Evolutionary conservation across 2,113 vertebrate genomes (phyloP), one percentile per base, ranked within the genome.

Genomic region (Lathamus discolor): DNA sequence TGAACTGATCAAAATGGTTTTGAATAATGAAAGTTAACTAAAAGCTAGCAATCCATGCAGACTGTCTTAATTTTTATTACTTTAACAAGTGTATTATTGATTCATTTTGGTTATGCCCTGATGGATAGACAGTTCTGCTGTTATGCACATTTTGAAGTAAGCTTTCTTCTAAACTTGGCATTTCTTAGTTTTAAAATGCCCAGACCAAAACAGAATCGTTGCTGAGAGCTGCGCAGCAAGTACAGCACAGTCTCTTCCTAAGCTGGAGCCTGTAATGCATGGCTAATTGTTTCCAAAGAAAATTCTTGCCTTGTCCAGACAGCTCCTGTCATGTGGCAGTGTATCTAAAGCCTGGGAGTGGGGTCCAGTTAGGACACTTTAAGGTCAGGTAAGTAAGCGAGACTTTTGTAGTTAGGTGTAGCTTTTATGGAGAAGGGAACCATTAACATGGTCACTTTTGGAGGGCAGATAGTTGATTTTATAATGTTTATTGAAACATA

Each of bases 271-370:
- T 87, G 73, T 73, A 91, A 82, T 35, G 52, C 76, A 77, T 11
- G 24, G 49, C 73, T 94, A 14, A 91, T 94, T 85, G 59, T 95
- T 95, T 92, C 93, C 79, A 97, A 95, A 92, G 95, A 93, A 93
- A 92, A 91, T 94, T 68, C 72, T 89, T 93, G 69, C 29, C 62
- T 87, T 95, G 8, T 85, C 85, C 86, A 86, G 74, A 54, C 74
- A 94, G 79, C 55, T 94, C 27, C 82, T 94, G 63, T 69, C 83
- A 74, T 57, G 31, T 93, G 72, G 93, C 41, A 35, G 67, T 79
- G 37, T 75, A 18, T 94, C 70, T 92, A 69, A 94, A 83, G 69
- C 44, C 27, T 43, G 83, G 81, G 73, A 86, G 67, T 55, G 66
- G 51, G 25, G 62, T 88, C 61, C 43, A 67, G 52, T 88, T 87